Evolutionary conservation across 2,113 vertebrate genomes (phyloP).

Genomic region (Gulo gulo): DNA sequence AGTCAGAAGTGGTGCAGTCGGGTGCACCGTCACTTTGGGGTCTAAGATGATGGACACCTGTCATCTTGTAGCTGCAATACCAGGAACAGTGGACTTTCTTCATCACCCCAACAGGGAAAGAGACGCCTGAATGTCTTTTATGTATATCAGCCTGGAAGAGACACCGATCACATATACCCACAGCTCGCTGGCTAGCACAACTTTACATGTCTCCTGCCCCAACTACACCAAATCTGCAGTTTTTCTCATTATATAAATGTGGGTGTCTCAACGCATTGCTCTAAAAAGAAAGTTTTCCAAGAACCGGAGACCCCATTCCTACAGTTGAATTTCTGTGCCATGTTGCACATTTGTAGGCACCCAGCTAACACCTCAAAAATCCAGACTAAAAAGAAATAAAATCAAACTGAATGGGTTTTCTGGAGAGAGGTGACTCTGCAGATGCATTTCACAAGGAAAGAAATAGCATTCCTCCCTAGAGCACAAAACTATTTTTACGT

Average conservation of each 20-base stretch:
- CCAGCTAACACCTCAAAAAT: neutral
- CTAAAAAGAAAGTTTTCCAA: neutral
- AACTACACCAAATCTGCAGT: neutral
- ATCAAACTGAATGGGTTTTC: neutral
- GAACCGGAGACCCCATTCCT: neutral
- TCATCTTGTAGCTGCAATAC: neutral
- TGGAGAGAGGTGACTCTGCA: neutral
- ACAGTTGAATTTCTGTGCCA: neutral
- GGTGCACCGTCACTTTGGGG: neutral
- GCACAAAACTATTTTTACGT: slow-evolving; percentile 18
- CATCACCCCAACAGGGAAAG: neutral
- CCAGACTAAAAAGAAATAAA: neutral
- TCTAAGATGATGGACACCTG: neutral
- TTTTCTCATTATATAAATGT: neutral
- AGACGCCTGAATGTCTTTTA: neutral
- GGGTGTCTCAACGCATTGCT: neutral
- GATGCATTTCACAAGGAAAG: neutral
- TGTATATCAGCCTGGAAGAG: neutral
- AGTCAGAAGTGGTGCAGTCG: too few species aligned
- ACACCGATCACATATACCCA: neutral
- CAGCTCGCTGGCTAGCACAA: neutral
- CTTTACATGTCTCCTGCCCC: neutral
- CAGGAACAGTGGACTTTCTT: neutral
- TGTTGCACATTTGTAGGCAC: neutral
- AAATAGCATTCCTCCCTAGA: neutral